Evolutionary conservation across 2,888 invertebrate genomes (phyloP).

Genomic region (Xestia c-nigrum): DNA sequence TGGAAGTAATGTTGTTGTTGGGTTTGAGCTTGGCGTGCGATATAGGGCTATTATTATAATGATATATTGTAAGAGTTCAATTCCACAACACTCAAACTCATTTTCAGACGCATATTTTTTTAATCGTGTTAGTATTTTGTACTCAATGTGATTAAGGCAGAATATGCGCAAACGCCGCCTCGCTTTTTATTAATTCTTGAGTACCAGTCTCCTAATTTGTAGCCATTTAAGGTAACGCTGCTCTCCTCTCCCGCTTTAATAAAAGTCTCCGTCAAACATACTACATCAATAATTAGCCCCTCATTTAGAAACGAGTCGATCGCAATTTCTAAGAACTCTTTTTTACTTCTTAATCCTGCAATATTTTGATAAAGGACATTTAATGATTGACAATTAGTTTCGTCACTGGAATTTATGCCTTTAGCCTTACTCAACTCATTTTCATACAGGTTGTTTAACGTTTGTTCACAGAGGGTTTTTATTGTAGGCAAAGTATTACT

Average conservation of each 20-base stretch:
- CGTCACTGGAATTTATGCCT: neutral
- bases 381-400: neutral
- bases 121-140: neutral
- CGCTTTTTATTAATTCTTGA: neutral
- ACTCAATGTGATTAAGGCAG: conserved; percentile 7
- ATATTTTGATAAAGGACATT: conserved; percentile 5
- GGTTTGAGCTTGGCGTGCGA: conserved; percentile 3
- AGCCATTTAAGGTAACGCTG: neutral
- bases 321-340: neutral
- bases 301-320: neutral
- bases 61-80: conserved; percentile 3
- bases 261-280: neutral
- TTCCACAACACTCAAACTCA: conserved; percentile 9
- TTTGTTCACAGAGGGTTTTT: neutral
- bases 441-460: no score
- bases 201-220: conserved; percentile 10
- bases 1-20: neutral
- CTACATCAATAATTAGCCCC: neutral
- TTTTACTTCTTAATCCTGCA: conserved; percentile 5
- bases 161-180: neutral
- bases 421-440: neutral
- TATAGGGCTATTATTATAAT: conserved; percentile 10
- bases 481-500: neutral
- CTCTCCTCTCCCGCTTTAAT: neutral
- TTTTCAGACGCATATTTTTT: conserved; percentile 13